These are phyloP conservation scores for Eucidaris tribuloides DNA, from an alignment of 35 echinoderm and acorn worm genomes.

Conservation along the genomic window DNA sequence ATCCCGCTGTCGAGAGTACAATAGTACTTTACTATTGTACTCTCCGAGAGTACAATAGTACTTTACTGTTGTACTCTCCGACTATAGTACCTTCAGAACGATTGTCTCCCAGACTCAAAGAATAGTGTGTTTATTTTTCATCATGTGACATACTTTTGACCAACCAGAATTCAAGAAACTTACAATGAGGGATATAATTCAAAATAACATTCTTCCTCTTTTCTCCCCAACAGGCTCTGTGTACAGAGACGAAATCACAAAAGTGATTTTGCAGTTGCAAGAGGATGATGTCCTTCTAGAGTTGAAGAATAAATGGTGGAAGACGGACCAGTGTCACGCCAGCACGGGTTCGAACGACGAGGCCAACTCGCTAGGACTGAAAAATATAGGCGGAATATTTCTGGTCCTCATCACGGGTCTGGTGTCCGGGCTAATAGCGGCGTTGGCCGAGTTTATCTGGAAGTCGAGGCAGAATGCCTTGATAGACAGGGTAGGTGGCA, in stretches of 20 bases:
- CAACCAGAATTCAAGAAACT: too few relatives aligned
- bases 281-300: conserved; percentile 74
- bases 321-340: conserved; percentile 63
- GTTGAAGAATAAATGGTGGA: conserved; percentile 95
- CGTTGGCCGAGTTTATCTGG: conserved; percentile 96
- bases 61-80: too few relatives aligned
- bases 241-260: conserved; percentile 85
- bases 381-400: conserved; percentile 98
- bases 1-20: too few relatives aligned
- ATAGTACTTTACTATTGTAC: too few relatives aligned
- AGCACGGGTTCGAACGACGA: conserved; percentile 69
- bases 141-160: too few relatives aligned
- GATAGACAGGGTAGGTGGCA: conserved; percentile 91
- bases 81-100: too few relatives aligned
- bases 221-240: conserved; percentile 79
- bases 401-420: conserved; percentile 88
- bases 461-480: conserved; percentile 98
- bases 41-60: too few relatives aligned
- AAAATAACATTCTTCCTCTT: too few relatives aligned
- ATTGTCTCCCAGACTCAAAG: too few relatives aligned
- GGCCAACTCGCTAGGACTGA: conserved; percentile 85
- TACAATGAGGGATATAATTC: too few relatives aligned
- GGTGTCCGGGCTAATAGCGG: conserved; percentile 74
- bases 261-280: conserved; percentile 80
- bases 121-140: too few relatives aligned